Evolutionary conservation across 2,113 vertebrate genomes (phyloP).

Genomic region (Hippopotamus amphibius): DNA sequence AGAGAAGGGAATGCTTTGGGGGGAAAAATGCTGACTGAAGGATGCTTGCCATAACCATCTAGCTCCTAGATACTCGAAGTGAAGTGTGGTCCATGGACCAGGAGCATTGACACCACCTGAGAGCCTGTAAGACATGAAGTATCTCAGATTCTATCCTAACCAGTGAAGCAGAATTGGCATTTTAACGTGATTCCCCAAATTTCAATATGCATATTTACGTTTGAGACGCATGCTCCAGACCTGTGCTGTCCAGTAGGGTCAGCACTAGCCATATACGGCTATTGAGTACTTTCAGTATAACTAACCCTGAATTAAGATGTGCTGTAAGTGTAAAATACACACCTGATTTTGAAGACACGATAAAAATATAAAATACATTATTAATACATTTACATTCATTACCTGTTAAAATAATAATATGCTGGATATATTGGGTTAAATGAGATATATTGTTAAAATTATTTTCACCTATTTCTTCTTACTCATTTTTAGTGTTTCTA

Average conservation of each 20-base stretch:
- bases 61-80: background rate
- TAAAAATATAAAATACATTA: background rate
- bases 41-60: background rate
- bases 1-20: background rate
- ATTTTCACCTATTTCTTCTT: background rate
- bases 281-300: background rate
- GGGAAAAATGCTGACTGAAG: background rate
- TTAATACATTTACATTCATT: background rate
- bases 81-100: background rate
- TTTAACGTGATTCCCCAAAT: background rate
- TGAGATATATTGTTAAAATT: conserved; percentile 9
- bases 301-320: background rate
- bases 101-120: background rate
- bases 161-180: background rate
- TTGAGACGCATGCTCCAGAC: background rate
- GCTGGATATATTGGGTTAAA: background rate
- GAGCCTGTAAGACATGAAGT: background rate
- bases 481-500: background rate
- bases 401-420: background rate
- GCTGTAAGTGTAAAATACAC: background rate
- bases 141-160: background rate
- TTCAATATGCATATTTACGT: background rate
- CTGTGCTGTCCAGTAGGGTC: background rate
- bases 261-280: background rate
- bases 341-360: background rate